Evolutionary conservation across 2,113 vertebrate species (phyloP).

Genomic region (Rhagologus leucostigma): DNA sequence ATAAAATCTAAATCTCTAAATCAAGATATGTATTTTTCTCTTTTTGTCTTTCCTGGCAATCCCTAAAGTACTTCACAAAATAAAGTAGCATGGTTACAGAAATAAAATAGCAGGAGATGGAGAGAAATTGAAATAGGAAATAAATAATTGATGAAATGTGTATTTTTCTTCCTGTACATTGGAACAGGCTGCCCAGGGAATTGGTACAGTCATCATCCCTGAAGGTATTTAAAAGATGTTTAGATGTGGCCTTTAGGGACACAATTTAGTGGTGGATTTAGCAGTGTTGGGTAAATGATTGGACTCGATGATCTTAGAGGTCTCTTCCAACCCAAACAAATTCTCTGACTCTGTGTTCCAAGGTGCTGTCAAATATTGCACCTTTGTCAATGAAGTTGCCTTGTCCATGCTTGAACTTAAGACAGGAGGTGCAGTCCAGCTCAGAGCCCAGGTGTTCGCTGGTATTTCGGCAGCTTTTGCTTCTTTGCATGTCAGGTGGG

Average conservation of each 20-base stretch:
- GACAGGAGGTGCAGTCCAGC: neutral
- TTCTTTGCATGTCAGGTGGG: neutral
- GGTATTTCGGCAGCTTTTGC: neutral
- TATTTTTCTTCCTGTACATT: neutral
- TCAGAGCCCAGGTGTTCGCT: accelerated
- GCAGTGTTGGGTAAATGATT: neutral
- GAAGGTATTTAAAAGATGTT: accelerated
- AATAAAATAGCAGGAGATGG: neutral
- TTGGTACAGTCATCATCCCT: neutral
- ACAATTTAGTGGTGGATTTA: neutral
- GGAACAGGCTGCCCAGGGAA: neutral
- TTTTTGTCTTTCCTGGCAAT: neutral
- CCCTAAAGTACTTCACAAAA: neutral
- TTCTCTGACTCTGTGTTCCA: neutral
- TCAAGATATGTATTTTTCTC: neutral
- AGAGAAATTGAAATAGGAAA: neutral
- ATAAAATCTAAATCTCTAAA: neutral
- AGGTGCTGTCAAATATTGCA: neutral
- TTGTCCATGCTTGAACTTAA: neutral
- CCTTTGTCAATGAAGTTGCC: neutral
- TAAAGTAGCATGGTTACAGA: neutral
- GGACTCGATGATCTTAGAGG: neutral
- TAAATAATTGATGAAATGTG: neutral
- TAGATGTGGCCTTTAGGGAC: neutral
- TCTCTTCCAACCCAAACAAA: neutral